Percentiles rank a stretch among this genome's conserved stretches.
phyloP scores from a whole-genome alignment of 2,113 vertebrate genomes.

The Brevimyrus niger region DNA sequence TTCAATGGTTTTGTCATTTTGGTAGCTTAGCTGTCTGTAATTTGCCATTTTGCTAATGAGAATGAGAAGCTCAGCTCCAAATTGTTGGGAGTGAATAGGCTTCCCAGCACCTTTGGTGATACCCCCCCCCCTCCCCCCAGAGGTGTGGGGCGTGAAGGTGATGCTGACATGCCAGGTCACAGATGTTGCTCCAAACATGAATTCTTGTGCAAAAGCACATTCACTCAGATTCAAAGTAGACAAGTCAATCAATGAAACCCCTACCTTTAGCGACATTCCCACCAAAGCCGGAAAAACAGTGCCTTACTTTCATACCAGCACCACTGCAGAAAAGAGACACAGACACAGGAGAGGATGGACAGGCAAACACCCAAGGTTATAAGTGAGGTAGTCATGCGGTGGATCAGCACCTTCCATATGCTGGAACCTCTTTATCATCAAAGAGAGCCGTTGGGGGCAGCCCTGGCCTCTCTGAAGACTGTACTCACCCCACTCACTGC shows the following conservation, averaged over 20 bases:
- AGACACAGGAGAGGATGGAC: neutral
- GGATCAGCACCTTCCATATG: neutral
- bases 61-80: neutral
- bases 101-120: neutral
- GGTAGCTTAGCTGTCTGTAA: too few relatives aligned
- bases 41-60: neutral
- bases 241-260: neutral
- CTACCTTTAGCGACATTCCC: neutral
- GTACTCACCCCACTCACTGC: neutral
- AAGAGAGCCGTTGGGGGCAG: neutral
- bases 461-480: neutral
- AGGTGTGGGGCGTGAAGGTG: neutral
- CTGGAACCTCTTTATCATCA: neutral
- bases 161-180: neutral
- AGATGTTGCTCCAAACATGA: neutral
- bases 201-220: neutral
- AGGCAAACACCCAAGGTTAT: neutral
- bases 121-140: neutral
- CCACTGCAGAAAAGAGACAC: neutral
- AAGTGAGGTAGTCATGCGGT: neutral
- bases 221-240: too few relatives aligned
- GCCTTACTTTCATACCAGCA: too few relatives aligned
- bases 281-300: neutral
- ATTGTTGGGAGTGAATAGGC: neutral
- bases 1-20: too few relatives aligned